Percentiles rank a stretch among this genome's conserved stretches.
These are phyloP conservation scores for Actinemys pallida DNA, from an alignment of 2,113 vertebrate species.

Conservation along the genomic window DNA sequence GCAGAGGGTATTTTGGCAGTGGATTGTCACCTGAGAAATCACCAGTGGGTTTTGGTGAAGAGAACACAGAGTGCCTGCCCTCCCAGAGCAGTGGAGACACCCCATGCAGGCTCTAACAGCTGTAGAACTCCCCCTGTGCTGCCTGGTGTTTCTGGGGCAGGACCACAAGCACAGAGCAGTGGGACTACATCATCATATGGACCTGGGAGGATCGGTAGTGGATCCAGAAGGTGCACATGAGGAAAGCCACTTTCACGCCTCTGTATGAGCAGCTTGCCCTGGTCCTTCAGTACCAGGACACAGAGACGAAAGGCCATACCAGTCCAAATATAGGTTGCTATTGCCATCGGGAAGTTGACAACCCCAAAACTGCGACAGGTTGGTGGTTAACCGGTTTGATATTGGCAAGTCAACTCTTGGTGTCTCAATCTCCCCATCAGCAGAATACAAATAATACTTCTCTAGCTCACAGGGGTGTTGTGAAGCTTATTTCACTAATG, in stretches of 20 bases:
- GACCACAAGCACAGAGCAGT: background rate
- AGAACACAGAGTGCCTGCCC: accelerated
- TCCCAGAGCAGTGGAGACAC: background rate
- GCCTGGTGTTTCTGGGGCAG: background rate
- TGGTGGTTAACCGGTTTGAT: background rate
- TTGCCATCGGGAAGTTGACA: background rate
- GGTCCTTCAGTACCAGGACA: accelerated
- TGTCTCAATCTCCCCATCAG: background rate
- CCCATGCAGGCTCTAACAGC: accelerated
- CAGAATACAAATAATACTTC: background rate
- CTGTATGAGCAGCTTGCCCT: accelerated
- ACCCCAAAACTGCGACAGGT: background rate
- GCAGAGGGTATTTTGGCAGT: background rate
- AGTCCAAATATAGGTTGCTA: accelerated
- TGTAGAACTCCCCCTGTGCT: background rate
- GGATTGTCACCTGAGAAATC: background rate
- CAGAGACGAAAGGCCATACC: accelerated
- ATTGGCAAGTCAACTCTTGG: accelerated
- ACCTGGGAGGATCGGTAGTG: background rate
- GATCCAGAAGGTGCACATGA: background rate
- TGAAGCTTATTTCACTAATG: accelerated
- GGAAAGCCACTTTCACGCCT: accelerated
- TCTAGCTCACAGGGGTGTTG: background rate
- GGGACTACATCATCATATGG: background rate
- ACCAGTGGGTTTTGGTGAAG: background rate